Percentiles rank a stretch among this genome's conserved stretches.
These are phyloP conservation scores for Tokudaia muenninki DNA, from an alignment of 2,797 vertebrate species.

Conservation along the genomic window DNA sequence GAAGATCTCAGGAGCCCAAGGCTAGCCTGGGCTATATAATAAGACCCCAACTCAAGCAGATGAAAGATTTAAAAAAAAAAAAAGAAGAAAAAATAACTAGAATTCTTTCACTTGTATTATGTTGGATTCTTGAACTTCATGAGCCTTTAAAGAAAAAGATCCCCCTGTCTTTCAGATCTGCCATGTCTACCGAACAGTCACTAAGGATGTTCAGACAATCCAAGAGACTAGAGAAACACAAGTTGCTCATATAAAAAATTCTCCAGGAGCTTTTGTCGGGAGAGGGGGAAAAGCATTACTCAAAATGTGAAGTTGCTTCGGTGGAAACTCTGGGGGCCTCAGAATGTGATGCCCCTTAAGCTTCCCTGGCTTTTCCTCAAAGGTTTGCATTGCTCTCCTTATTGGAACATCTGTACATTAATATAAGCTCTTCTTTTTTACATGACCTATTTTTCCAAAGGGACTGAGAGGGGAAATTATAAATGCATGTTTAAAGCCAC, in stretches of 20 bases:
- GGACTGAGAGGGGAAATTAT: slow-evolving; percentile 55
- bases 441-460: slow-evolving; percentile 80
- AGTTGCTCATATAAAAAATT: not conserved
- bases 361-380: not conserved
- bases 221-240: slow-evolving; percentile 13
- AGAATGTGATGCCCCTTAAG: slow-evolving; percentile 26
- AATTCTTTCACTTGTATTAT: slow-evolving; percentile 19
- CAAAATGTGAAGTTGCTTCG: slow-evolving; percentile 44
- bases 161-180: not conserved
- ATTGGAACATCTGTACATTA: slow-evolving; percentile 71
- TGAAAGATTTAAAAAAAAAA: not conserved
- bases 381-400: slow-evolving; percentile 30
- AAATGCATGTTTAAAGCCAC: slow-evolving; percentile 59
- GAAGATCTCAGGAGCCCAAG: not conserved
- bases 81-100: not conserved
- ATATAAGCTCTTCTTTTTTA: slow-evolving; percentile 65
- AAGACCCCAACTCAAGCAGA: not conserved
- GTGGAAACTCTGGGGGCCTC: not conserved
- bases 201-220: not conserved
- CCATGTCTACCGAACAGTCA: not conserved
- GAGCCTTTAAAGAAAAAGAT: slow-evolving; percentile 20
- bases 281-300: not conserved
- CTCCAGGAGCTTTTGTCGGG: not conserved
- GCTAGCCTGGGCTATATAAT: not conserved
- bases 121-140: not conserved